Evolutionary conservation across 2,113 vertebrate genomes (phyloP), one percentile per base, ranked within the genome.

Genomic region (Pipra filicauda): DNA sequence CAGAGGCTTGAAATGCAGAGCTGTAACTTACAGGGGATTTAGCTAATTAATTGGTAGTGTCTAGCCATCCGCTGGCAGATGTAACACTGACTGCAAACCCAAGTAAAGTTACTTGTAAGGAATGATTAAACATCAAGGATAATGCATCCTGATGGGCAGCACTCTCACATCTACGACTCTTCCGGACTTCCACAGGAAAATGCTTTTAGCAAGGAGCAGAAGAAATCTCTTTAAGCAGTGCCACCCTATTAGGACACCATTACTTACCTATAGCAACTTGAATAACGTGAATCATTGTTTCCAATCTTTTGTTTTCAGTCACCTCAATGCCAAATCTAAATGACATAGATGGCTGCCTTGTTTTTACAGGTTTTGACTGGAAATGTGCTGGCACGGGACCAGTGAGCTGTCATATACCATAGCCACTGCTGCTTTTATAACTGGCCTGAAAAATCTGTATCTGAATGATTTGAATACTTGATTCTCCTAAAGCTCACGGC

Each of bases 21-120:
- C 77, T 73, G 58, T 82, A 88, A 87, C 62, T 92, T 95, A 95
- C 3, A 1, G 70, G 69, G 92, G 88, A 96, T 93, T 95, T 95
- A 95, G 84, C 93, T 96, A 93, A 97, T 95, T 97, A 95, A 95
- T 96, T 85, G 78, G 84, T 88, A 76, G 85, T 43, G 92, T 91
- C 82, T 89, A 74, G 88, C 91, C 95, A 93, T 85, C 85, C 91
- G 61, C 85, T 91, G 94, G 92, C 91, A 92, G 86, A 77, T 17
- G 30, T 44, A 95, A 73, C 76, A 69, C 72, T 76, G 72, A 76
- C 88, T 76, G 81, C 80, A 94, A 73, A 70, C 51, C 52, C 70
- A 74, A 91, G 70, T 35, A 57, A 89, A 93, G 89, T 20, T 70
- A 66, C 86, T 71, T 64, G 64, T 70, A 61, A 89, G 80, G 79